Percentiles rank a stretch among this genome's conserved stretches.
Evolutionary conservation across 2,113 vertebrate species (phyloP).

Genomic region (Lepus europaeus): DNA sequence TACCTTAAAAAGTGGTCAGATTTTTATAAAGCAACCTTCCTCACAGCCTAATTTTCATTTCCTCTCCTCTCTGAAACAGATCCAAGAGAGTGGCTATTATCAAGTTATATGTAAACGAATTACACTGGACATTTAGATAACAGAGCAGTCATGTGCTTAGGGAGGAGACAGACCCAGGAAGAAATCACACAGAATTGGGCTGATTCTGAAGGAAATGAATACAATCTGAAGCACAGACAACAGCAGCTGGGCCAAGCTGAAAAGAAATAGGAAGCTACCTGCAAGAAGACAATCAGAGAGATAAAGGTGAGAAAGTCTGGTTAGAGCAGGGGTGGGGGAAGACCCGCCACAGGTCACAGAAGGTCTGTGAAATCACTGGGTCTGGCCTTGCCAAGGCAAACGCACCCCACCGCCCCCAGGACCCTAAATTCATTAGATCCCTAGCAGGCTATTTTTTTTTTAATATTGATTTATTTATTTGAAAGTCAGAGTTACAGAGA

Average conservation of each 20-base stretch:
- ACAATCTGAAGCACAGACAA: conserved; percentile 7
- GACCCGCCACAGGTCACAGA: no score
- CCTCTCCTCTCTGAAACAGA: neutral
- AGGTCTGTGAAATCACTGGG: no score
- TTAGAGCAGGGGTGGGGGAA: neutral
- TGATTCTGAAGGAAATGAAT: conserved; percentile 38
- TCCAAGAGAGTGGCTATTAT: neutral
- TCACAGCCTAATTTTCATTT: neutral
- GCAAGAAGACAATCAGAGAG: neutral
- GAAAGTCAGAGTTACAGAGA: no score
- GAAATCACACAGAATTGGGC: neutral
- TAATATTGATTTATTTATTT: no score
- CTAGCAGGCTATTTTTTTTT: no score
- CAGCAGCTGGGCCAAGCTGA: neutral
- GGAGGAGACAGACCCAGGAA: neutral
- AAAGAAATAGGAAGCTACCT: neutral
- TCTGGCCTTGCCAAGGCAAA: no score
- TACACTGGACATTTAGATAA: neutral
- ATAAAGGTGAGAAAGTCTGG: neutral
- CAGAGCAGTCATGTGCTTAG: neutral
- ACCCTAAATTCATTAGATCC: no score
- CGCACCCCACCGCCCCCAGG: no score
- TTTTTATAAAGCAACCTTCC: neutral
- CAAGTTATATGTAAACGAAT: conserved; percentile 1
- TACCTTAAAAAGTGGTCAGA: conserved; percentile 25